Evolutionary conservation across 2,888 invertebrate genomes (phyloP).

Genomic region (Dynastes hyllus): DNA sequence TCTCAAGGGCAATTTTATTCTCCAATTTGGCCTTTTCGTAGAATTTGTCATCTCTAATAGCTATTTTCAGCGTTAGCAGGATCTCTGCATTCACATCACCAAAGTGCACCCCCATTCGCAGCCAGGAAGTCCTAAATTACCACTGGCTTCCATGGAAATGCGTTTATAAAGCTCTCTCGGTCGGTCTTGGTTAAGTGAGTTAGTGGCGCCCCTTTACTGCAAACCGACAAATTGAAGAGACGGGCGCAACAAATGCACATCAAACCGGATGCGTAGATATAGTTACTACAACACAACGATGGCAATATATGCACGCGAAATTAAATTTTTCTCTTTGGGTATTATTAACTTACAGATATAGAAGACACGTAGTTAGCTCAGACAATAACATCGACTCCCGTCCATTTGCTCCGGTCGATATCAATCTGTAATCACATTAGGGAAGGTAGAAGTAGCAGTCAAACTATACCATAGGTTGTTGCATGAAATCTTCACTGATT

Average conservation of each 20-base stretch:
- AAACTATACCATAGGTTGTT: no score
- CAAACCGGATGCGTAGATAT: background rate
- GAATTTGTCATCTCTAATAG: no score
- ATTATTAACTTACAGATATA: background rate
- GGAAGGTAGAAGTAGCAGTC: no score
- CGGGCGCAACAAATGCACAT: constrained; percentile 2
- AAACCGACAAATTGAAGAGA: constrained; percentile 1
- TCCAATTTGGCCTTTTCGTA: no score
- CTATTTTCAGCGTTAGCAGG: no score
- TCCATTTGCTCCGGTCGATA: no score
- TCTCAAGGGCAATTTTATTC: no score
- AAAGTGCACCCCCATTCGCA: background rate
- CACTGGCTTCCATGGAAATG: background rate
- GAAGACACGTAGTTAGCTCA: no score
- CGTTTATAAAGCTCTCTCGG: background rate
- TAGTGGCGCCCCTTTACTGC: background rate
- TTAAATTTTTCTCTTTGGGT: constrained; percentile 5
- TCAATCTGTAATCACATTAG: no score
- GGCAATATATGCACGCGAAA: background rate
- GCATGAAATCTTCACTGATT: no score
- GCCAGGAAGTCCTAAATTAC: constrained; percentile 2
- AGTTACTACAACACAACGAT: background rate
- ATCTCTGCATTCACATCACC: no score
- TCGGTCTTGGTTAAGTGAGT: constrained; percentile 3
- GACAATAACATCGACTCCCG: no score